Evolutionary conservation across 2,888 invertebrate species (phyloP).

Genomic region (Autographa pulchrina): DNA sequence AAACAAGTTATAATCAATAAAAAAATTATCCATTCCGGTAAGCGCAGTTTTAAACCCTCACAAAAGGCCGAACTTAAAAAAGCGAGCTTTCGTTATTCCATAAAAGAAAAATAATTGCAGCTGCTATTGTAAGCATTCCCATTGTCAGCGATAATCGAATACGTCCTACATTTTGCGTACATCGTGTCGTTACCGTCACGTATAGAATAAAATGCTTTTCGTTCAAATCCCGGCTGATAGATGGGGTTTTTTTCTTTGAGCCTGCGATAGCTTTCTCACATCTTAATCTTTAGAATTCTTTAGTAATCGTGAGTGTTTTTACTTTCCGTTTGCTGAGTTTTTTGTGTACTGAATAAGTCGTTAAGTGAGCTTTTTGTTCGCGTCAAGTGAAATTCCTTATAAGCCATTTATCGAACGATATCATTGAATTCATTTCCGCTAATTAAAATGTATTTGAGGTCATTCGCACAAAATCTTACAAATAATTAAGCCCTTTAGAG

Average conservation of each 20-base stretch:
- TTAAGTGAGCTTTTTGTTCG: slow-evolving; percentile 15
- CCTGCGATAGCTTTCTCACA: slow-evolving; percentile 52
- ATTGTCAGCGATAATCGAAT: slow-evolving; percentile 35
- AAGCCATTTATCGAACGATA: not conserved
- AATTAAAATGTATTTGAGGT: not conserved
- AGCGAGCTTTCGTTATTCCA: slow-evolving; percentile 8
- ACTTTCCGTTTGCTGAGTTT: slow-evolving; percentile 29
- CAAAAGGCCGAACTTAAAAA: not conserved
- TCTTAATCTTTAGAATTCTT: slow-evolving; percentile 55
- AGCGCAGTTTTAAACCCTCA: not conserved
- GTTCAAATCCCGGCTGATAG: slow-evolving; percentile 60
- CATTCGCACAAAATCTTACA: not conserved
- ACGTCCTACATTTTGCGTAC: slow-evolving; percentile 24
- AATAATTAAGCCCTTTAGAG: not conserved
- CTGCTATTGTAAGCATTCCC: slow-evolving; percentile 25
- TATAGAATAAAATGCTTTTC: slow-evolving; percentile 30
- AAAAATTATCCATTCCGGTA: not conserved
- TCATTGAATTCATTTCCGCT: not conserved
- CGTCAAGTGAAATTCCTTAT: not conserved
- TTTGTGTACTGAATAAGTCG: slow-evolving; percentile 13
- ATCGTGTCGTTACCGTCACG: slow-evolving; percentile 45
- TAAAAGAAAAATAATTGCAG: slow-evolving; percentile 35
- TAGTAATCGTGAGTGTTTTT: slow-evolving; percentile 46
- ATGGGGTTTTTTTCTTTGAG: slow-evolving; percentile 61
- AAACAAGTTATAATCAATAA: not conserved